These are phyloP conservation scores for Oriolus oriolus DNA, from an alignment of 2,113 vertebrate species.

Conservation along the genomic window DNA sequence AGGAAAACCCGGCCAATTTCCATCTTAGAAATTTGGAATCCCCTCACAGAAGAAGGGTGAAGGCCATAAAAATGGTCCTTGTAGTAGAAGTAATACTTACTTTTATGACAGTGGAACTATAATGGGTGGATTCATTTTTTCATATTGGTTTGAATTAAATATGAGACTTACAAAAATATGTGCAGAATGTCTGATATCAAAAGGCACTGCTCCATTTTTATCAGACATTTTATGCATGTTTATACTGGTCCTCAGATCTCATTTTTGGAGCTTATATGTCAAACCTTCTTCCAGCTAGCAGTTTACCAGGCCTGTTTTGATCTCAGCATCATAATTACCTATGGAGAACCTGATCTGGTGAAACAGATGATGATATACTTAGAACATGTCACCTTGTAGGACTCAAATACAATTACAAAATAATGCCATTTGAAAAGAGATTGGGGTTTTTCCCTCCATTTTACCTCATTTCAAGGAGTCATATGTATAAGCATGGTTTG, in stretches of 20 bases:
- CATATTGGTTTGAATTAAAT: neutral
- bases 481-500: neutral
- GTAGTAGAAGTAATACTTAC: neutral
- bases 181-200: neutral
- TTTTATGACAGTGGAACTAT: neutral
- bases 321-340: neutral
- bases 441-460: accelerated
- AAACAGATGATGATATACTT: neutral
- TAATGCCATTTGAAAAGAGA: neutral
- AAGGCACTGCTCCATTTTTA: neutral
- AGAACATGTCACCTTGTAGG: neutral
- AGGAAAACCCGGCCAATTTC: neutral
- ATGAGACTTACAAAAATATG: neutral
- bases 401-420: neutral
- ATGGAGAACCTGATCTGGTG: neutral
- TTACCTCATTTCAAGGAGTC: neutral
- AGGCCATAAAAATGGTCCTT: neutral
- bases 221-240: neutral
- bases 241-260: neutral
- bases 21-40: neutral
- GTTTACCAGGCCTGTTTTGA: neutral
- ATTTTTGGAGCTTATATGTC: neutral
- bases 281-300: neutral
- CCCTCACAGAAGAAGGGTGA: neutral
- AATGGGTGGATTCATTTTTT: neutral